Base-by-base conservation (phyloP, 2,888 invertebrate species). In the Rhagium mordax region DNA sequence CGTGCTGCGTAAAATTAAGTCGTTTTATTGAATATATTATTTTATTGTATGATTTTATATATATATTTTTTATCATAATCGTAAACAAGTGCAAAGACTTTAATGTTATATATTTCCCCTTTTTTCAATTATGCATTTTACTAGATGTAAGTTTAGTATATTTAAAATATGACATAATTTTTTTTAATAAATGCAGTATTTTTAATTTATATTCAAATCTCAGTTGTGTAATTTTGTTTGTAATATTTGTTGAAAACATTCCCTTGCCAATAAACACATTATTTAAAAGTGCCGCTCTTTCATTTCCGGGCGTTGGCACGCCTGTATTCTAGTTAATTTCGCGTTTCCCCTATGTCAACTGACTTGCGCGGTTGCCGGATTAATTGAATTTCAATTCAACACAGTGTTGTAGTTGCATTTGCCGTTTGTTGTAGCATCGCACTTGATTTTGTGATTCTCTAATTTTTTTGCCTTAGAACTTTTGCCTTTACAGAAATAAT, bases 1-100 rank as follows among this genome's bases (percentile, higher is more conserved):
- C 82, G 89, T 74, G 85, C 87, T 10, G 83, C 84, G 68, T 87
- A 83, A 74, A 59, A 48, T 51, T 18, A 15, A 68, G 24, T 21
- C 47, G 20, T 33, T 64, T 18, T 64, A 49, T 21, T 64, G 15
- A 47, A 49, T 64, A 27, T 62, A 48, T 48, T 48, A 27, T 64
- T 64, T 64, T 64, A 64, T 64, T 65, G 51, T 33, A 65, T 65
- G 53, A 65, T 65, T 65, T 65, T 65, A 55, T 65, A 64, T 24
- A 18, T 47, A 65, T 65, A 49, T 65, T 53, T 65, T 65, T 65
- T 59, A 65, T 55, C 33, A 33, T 65, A 51, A 65, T 21, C n/a
- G 64, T 64, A 51, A 64, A 64, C 53, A 65, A 18, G 51, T 65
- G 49, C 65, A 65, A 51, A 65, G 65, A 65, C 65, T 65, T 65